A percentile compares a stretch with the other conserved stretches of the same genome.
These are phyloP conservation scores for Ormyrus rosae DNA, from an alignment of 2,888 invertebrate genomes.

Conservation along the genomic window DNA sequence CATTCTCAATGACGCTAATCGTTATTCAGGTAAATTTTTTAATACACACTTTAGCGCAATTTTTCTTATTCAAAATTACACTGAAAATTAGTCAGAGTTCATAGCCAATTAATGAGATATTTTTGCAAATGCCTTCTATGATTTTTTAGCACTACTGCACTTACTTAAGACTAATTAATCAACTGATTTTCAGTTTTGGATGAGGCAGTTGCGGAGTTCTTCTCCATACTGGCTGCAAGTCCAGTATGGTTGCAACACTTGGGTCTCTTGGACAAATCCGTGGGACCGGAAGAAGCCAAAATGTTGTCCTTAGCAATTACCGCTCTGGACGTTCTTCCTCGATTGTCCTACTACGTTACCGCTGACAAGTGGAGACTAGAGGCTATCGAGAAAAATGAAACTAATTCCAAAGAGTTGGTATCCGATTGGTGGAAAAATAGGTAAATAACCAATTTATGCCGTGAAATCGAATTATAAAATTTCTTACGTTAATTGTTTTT, in stretches of 20 bases:
- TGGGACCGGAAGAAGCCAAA: constrained; percentile 61
- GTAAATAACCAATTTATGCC: constrained; percentile 57
- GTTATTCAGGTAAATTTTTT: constrained; percentile 67
- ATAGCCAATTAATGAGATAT: neutral
- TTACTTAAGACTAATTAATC: too few relatives aligned
- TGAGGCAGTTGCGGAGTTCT: constrained; percentile 68
- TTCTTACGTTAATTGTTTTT: neutral
- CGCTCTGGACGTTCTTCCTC: constrained; percentile 69
- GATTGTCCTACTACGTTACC: constrained; percentile 69
- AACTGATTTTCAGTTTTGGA: constrained; percentile 63
- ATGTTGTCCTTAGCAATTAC: constrained; percentile 69
- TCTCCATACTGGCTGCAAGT: constrained; percentile 69
- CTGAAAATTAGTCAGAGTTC: neutral
- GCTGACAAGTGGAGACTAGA: constrained; percentile 70
- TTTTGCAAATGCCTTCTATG: neutral
- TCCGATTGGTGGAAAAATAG: constrained; percentile 71
- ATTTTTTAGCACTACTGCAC: too few relatives aligned
- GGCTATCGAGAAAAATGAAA: constrained; percentile 62
- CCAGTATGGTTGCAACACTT: constrained; percentile 66
- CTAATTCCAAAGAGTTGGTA: constrained; percentile 60
- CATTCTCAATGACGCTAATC: constrained; percentile 67
- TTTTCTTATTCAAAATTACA: too few relatives aligned
- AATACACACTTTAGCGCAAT: too few relatives aligned
- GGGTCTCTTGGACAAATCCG: constrained; percentile 60
- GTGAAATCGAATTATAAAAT: neutral